Conservation (phyloP, 2,797 vertebrate genomes). For the Gambusia yucatana region DNA sequence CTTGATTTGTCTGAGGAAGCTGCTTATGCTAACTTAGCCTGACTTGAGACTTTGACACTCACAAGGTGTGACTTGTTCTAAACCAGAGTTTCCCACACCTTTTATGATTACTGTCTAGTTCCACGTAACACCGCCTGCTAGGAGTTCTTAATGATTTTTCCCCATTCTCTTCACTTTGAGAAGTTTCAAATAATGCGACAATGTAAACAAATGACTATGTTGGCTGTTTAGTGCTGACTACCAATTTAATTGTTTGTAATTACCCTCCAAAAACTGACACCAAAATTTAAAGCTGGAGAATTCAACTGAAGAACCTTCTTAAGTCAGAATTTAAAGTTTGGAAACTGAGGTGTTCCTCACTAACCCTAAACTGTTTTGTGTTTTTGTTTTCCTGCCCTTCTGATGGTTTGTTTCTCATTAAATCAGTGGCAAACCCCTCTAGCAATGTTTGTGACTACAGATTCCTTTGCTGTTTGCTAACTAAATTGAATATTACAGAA, state of each 20-base stretch:
- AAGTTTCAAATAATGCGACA: not conserved
- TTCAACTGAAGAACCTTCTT: not conserved
- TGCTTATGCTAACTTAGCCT: constrained; percentile 23
- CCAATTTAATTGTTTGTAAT: not conserved
- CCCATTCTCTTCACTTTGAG: not conserved
- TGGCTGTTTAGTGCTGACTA: not conserved
- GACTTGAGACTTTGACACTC: not conserved
- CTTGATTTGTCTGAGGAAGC: constrained; percentile 11
- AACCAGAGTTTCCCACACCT: not conserved
- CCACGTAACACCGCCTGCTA: not conserved
- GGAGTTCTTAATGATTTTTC: not conserved
- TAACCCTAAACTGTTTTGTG: not conserved
- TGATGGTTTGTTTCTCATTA: not conserved
- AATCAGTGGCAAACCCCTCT: not conserved
- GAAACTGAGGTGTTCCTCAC: not conserved
- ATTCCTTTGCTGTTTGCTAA: not conserved
- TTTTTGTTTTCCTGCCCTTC: not conserved
- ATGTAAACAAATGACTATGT: not conserved
- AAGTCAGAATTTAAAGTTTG: not conserved
- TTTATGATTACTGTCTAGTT: not conserved
- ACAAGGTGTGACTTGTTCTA: constrained; percentile 7
- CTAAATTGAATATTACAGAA: too few relatives aligned
- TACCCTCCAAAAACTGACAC: not conserved
- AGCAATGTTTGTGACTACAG: not conserved
- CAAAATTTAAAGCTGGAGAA: not conserved